Base-by-base conservation (phyloP, 2,888 invertebrate genomes). In the Scrobipalpa atriplicella region DNA sequence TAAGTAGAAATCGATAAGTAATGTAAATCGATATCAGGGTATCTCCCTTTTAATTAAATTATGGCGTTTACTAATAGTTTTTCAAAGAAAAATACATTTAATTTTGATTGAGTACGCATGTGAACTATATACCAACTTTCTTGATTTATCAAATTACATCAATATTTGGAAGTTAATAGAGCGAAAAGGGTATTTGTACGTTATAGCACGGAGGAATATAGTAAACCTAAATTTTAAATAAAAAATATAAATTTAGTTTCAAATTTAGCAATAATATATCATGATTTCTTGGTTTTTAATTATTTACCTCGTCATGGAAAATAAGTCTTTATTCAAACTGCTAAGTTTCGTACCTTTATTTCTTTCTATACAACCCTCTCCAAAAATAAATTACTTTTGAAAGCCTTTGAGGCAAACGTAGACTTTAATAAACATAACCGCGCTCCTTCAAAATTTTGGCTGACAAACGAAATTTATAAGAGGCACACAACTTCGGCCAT, bases 21-120 rank as follows among this genome's bases (percentile, higher is more conserved):
- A 80, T 79, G 68, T 77, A 83, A 87, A 85, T 87, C 86, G 86
- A 90, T 90, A 91, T 92, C 91, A 91, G 92, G 92, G 92, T 92
- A 92, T 81, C 21, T 82, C 86, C 89, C 89, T 89, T 83, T 81
- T 77, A 74, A 70, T 75, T 79, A 78, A 75, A 76, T 62, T 69
- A 71, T 69, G 77, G 78, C 80, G 84, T 81, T 80, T 74, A 66
- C 72, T 78, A 78, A 80, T 79, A 78, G 78, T 80, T 74, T 79
- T 80, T 77, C 71, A 11, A 58, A 58, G n/a, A 8, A 38, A 36
- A 58, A 6, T 11, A 8, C 2, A 3, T 13, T 43, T 43, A 43
- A 43, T 13, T 10, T 43, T 43, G 0, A 3, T 43, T 43, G 10
- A 3, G 11, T 13, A 13, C 43, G n/a, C n/a, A n/a, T n/a, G n/a